Base-by-base conservation (phyloP, 2,888 invertebrate species). In the Coenonympha arcania region DNA sequence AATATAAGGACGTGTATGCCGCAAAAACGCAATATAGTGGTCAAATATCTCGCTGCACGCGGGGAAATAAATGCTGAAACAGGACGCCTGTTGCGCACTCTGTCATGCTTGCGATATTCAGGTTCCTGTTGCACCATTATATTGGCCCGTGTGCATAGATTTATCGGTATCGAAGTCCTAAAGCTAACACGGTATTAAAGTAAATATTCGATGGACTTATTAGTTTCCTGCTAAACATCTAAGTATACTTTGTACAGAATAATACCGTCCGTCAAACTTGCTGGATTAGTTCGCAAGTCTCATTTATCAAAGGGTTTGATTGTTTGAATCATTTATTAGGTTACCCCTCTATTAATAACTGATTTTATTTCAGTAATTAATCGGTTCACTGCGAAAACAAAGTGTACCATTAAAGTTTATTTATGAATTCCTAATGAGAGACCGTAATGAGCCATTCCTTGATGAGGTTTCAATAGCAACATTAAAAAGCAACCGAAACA, bases 221-320 rank as follows among this genome's bases (percentile, higher is more conserved):
- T 68, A 74, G 60, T 73, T 69, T 57, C 58, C 61, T 65, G 66
- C 64, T 66, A 58, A 59, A 60, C 63, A 66, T 66, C 64, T 64
- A 66, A 65, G 66, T 64, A 62, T 66, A 61, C 63, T 66, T 64
- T 65, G 65, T 63, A 58, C 56, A 34, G 26, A 59, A 69, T 67
- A 68, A 72, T 71, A 64, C 59, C 52, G 44, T 50, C 65, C 66
- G 68, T 68, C 69, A 67, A 71, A 64, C 68, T 67, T 62, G 63
- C 63, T 50, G 68, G 67, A 72, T 73, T 73, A 73, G 71, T 76
- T 77, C 58, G 55, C 50, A 64, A 68, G 68, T 65, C 57, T 56
- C 62, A 73, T 74, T 72, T 62, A 70, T 73, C 71, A 69, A 62
- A 58, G 56, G 52, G 62, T 67, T n/a, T n/a, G 65, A 71, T 65